Evolutionary conservation across 2,797 vertebrate genomes (phyloP).

Genomic region (Sphenopsis melanotis): DNA sequence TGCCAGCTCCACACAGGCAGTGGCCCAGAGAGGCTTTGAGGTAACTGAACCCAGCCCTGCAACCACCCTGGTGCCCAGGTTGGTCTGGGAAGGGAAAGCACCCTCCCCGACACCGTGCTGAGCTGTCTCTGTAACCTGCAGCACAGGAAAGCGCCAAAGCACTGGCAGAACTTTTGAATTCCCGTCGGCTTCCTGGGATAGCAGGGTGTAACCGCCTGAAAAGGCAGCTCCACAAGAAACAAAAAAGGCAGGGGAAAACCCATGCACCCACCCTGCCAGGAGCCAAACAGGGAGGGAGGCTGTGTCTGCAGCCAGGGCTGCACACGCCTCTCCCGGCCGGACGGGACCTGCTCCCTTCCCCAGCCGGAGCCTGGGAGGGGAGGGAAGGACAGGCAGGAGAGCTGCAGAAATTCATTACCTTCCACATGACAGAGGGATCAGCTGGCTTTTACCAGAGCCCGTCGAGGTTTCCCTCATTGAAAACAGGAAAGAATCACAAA

Average conservation of each 20-base stretch:
- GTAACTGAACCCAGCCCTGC: not conserved
- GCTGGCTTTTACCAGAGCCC: constrained; percentile 17
- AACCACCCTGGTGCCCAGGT: not conserved
- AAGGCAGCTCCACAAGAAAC: constrained; percentile 44
- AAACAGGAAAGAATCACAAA: constrained; percentile 61
- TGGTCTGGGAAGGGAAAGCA: not conserved
- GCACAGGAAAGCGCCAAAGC: not conserved
- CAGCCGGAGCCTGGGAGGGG: not conserved
- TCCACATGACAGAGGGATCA: constrained; percentile 34
- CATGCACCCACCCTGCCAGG: constrained; percentile 36
- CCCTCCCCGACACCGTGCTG: not conserved
- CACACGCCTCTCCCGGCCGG: constrained; percentile 11
- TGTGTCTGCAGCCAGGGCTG: constrained; percentile 24
- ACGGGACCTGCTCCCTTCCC: not conserved
- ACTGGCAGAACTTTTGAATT: constrained; percentile 44
- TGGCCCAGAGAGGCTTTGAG: not conserved
- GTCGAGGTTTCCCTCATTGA: constrained; percentile 37
- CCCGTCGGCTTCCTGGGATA: not conserved
- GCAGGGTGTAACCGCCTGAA: constrained; percentile 31
- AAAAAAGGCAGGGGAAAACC: constrained; percentile 35
- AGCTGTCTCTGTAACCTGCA: not conserved
- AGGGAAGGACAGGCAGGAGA: not conserved
- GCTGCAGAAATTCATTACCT: constrained; percentile 48
- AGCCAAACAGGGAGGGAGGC: constrained; percentile 49
- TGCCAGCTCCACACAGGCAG: not conserved